phyloP scores from a whole-genome alignment of 2,888 invertebrate species.

The Epirrhoe alternata region DNA sequence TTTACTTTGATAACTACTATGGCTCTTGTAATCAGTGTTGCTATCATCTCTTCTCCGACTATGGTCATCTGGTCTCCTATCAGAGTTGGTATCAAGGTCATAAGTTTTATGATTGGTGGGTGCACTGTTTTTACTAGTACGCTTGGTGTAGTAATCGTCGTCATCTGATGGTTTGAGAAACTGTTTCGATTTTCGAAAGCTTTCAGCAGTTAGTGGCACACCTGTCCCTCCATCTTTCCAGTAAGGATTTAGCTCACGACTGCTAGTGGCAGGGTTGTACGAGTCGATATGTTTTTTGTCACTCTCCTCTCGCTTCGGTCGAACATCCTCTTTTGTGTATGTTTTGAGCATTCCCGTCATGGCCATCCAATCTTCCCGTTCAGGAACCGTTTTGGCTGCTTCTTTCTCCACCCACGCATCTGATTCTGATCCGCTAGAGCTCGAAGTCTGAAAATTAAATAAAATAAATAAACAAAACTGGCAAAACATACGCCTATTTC shows the following conservation, averaged over 20 bases:
- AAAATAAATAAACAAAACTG: neutral
- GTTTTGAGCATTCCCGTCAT: constrained; percentile 83
- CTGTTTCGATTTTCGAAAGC: constrained; percentile 65
- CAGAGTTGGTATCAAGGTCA: constrained; percentile 25
- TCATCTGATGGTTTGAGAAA: constrained; percentile 74
- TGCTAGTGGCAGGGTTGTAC: constrained; percentile 89
- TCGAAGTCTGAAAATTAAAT: constrained; percentile 57
- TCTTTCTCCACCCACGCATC: constrained; percentile 88
- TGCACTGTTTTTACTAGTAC: constrained; percentile 20
- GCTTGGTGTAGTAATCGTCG: constrained; percentile 60
- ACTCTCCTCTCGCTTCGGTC: constrained; percentile 78
- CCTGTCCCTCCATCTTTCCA: constrained; percentile 96
- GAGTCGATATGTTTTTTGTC: constrained; percentile 83
- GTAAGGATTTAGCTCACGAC: constrained; percentile 94
- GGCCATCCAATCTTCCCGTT: constrained; percentile 93
- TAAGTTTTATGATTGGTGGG: constrained; percentile 32
- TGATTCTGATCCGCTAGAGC: constrained; percentile 64
- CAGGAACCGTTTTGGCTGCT: constrained; percentile 44
- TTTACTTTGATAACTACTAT: constrained; percentile 23
- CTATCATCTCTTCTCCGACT: constrained; percentile 7
- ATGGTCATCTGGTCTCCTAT: constrained; percentile 12
- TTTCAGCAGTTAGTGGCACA: constrained; percentile 85
- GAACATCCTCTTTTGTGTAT: constrained; percentile 75
- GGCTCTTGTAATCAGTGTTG: constrained; percentile 23
- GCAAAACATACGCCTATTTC: too few species aligned